Conservation (phyloP, 1,140 invertebrate genomes). For the Macrotrachela quadricornifera region DNA sequence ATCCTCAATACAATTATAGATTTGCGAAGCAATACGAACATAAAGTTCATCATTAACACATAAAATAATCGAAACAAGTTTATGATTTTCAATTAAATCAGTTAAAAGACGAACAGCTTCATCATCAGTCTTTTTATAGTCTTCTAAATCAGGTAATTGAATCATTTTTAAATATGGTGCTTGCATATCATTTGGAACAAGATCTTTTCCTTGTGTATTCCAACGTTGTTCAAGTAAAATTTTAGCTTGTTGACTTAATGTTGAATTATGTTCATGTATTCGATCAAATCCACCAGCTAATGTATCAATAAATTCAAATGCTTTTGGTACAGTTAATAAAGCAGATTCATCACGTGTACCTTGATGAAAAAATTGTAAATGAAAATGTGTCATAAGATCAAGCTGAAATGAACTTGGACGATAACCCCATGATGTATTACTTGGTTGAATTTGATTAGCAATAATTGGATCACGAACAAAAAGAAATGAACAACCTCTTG, state of each 20-base stretch:
- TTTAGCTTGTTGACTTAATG: neutral
- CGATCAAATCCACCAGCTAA: neutral
- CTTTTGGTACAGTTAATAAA: neutral
- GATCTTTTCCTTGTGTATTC: neutral
- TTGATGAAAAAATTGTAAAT: neutral
- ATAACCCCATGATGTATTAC: neutral
- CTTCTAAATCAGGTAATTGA: neutral
- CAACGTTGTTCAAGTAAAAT: neutral
- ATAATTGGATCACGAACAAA: neutral
- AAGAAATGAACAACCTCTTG: slow-evolving; percentile 5
- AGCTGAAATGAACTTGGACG: neutral
- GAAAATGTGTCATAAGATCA: neutral
- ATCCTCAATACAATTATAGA: slow-evolving; percentile 4
- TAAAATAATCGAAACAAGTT: neutral
- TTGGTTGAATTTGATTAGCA: neutral
- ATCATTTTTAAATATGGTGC: slow-evolving; percentile 3
- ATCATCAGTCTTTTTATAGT: neutral
- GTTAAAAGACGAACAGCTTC: neutral
- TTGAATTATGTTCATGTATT: neutral
- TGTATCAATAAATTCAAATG: neutral
- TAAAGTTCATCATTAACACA: neutral
- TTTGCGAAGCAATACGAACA: neutral
- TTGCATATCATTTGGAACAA: neutral
- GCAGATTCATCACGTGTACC: slow-evolving; percentile 2
- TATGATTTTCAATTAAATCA: neutral